Base-by-base conservation (phyloP, 1,140 invertebrate genomes). In the Cydia amplana region DNA sequence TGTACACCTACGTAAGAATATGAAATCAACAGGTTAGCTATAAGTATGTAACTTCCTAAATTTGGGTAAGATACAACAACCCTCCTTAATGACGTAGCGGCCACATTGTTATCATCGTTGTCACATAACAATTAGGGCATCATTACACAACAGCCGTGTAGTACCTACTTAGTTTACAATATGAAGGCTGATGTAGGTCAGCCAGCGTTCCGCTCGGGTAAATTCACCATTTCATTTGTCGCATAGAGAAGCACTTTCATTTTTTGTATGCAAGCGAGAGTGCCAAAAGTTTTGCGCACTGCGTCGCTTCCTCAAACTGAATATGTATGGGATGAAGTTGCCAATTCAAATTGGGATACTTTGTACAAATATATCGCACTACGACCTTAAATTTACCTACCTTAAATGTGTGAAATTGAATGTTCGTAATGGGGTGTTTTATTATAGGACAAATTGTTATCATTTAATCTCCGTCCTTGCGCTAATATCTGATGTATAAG, bases 231-330 rank as follows among this genome's bases (percentile, higher is more conserved):
- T 86, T 79, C 72, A 72, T 75, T 82, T 81, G 83, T 79, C 73
- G 79, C 77, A 67, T 70, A 55, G 46, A 14, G 55, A 67, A 64
- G 79, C 87, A 91, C 89, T 91, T 90, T 91, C 89, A 86, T 89
- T 91, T 91, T 92, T 92, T 90, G 84, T 88, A 91, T 91, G 87
- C 89, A 91, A 91, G 88, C 85, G 87, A 89, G 89, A 89, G 88
- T 91, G 91, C 89, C 91, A 92, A 91, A 91, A 91, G 80, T 92
- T 91, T 92, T 88, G 88, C 91, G 91, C 91, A 92, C 83, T 92
- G 91, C 91, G 91, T 91, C 87, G 83, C 83, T 83, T 79, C 80
- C 82, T 81, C 82, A 77, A 80, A 79, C 87, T 91, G 89, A 91
- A 92, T 91, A 92, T 91, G 87, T 92, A 92, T 91, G 89, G 83